These are phyloP conservation scores for Ambastaia sidthimunki DNA, from an alignment of 2,797 vertebrate species.

Conservation along the genomic window DNA sequence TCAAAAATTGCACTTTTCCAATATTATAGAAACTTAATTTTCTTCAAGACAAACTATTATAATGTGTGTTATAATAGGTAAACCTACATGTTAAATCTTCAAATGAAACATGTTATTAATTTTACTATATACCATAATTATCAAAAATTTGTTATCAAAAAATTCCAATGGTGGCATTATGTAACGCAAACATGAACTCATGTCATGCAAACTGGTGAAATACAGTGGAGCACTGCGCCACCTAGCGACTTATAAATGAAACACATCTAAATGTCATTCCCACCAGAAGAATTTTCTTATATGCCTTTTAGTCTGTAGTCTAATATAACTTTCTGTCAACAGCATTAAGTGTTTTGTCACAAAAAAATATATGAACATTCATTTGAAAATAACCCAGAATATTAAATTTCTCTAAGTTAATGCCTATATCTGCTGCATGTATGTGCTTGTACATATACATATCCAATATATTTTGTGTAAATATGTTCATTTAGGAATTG, in stretches of 20 bases:
- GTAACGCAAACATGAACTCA: slow-evolving; percentile 22
- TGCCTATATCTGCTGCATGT: too few relatives aligned
- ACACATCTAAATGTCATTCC: not conserved
- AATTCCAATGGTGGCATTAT: slow-evolving; percentile 37
- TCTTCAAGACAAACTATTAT: not conserved
- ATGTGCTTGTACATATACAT: too few relatives aligned
- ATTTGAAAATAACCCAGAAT: too few relatives aligned
- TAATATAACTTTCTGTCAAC: too few relatives aligned
- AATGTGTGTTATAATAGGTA: not conserved
- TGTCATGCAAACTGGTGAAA: not conserved
- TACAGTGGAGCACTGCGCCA: slow-evolving; percentile 10
- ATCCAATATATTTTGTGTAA: too few relatives aligned
- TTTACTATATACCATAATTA: not conserved
- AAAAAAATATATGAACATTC: too few relatives aligned
- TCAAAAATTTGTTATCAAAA: slow-evolving; percentile 15
- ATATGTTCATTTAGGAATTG: too few relatives aligned
- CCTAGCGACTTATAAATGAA: not conserved
- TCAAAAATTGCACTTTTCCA: not conserved
- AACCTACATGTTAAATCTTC: not conserved
- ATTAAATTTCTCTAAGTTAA: too few relatives aligned
- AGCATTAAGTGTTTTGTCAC: too few relatives aligned
- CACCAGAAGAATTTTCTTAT: too few relatives aligned
- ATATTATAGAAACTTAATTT: not conserved
- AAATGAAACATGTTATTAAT: not conserved
- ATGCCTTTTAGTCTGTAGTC: too few relatives aligned